These are phyloP conservation scores for Megalops atlanticus DNA, from an alignment of 2,113 vertebrate species.

Conservation along the genomic window DNA sequence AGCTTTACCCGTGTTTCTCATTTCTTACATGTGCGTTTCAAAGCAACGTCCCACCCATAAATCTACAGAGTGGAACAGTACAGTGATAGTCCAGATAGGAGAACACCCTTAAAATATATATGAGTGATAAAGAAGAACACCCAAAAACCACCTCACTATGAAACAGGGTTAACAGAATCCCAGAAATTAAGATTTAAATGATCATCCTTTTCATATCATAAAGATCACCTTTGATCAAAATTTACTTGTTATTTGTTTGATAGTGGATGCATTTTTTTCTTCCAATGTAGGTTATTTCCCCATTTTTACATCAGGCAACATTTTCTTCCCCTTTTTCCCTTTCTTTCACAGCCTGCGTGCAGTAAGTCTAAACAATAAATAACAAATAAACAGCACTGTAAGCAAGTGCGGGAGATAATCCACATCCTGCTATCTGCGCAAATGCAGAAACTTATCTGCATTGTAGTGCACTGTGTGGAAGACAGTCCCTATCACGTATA, in stretches of 20 bases:
- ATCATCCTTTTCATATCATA: not conserved
- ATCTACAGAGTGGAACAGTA: not conserved
- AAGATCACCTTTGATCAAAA: not conserved
- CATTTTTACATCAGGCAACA: not conserved
- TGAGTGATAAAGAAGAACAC: not conserved
- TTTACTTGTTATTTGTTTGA: no score
- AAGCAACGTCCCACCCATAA: not conserved
- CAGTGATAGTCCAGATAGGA: no score
- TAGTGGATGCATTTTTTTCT: no score
- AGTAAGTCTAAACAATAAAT: slow-evolving; percentile 48
- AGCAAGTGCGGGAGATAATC: slow-evolving; percentile 47
- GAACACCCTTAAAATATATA: not conserved
- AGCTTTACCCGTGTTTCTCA: not conserved
- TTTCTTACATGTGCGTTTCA: not conserved
- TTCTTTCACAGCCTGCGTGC: not conserved
- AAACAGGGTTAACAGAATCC: not conserved
- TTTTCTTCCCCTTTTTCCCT: slow-evolving; percentile 18
- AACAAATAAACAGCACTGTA: slow-evolving; percentile 43
- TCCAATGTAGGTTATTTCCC: not conserved
- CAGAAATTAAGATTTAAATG: not conserved
- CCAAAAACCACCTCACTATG: not conserved
- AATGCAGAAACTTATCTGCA: slow-evolving; percentile 56
- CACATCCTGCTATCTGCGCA: slow-evolving; percentile 37
- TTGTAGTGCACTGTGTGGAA: slow-evolving; percentile 56
- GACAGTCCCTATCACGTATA: slow-evolving; percentile 57